Conservation (phyloP, 2,797 vertebrate genomes). For the Kryptolebias ocellatus region DNA sequence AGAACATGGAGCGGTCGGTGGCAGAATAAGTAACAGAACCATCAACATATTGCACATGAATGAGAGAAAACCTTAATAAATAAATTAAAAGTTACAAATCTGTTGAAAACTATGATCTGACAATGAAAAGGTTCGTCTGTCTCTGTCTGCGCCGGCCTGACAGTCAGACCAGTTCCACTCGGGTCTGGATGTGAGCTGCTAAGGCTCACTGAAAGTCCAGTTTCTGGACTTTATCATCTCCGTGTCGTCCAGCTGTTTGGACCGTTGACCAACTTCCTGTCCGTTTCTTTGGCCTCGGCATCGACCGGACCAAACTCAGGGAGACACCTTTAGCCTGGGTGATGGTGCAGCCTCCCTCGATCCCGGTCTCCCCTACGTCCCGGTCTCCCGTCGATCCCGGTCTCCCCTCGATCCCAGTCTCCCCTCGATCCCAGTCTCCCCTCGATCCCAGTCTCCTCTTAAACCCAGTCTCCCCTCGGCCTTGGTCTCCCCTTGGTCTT, state of each 20-base stretch:
- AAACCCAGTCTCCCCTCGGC: too few species aligned
- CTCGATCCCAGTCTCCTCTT: too few species aligned
- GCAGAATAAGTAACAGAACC: conserved; percentile 75
- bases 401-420: too few species aligned
- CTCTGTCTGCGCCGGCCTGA: conserved; percentile 58
- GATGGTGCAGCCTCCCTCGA: conserved; percentile 33
- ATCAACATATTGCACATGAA: conserved; percentile 73
- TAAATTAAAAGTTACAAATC: conserved; percentile 80
- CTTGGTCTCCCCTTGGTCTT: too few species aligned
- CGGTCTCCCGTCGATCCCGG: neutral
- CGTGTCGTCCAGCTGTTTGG: conserved; percentile 30
- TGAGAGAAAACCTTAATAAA: conserved; percentile 66
- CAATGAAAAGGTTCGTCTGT: conserved; percentile 73
- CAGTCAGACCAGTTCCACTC: conserved; percentile 37
- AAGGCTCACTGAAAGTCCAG: conserved; percentile 37
- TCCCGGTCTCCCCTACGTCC: conserved; percentile 21
- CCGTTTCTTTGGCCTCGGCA: conserved; percentile 35
- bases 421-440: too few species aligned
- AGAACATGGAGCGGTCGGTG: conserved; percentile 51
- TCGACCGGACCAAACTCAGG: conserved; percentile 19
- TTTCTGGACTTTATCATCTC: conserved; percentile 34
- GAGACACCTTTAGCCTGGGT: conserved; percentile 21
- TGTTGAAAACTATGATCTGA: conserved; percentile 77
- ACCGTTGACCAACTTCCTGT: conserved; percentile 23
- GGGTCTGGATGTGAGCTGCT: conserved; percentile 28